Base-by-base conservation (phyloP, 2,113 vertebrate species). In the Ciconia boyciana region DNA sequence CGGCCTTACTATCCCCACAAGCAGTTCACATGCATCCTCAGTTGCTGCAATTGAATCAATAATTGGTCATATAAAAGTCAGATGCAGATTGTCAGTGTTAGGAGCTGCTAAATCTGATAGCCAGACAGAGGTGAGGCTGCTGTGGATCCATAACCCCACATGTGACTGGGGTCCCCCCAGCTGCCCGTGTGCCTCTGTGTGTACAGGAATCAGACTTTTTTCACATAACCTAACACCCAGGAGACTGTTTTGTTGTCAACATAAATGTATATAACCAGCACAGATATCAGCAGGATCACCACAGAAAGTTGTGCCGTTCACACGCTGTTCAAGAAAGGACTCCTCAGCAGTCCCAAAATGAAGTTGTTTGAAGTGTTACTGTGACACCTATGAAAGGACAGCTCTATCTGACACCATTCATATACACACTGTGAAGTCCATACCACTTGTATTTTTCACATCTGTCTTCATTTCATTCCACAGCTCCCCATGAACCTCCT, bases 21-120 rank as follows among this genome's bases (percentile, higher is more conserved):
- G 15, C 10, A 66, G 19, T 71, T 51, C 11, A 39, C 0, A 0
- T 48, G 12, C 26, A 64, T 29, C 22, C 34, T 24, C 39, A 19
- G 16, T 25, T 68, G 39, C 39, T 70, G n/a, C 46, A 46, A 46
- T 13, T 49, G 9, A 65, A 61, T 61, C 83, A 83, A 51, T 62
- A 25, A 11, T 29, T 60, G 10, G 14, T 58, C 17, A 24, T 16
- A 11, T 9, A 61, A 51, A 51, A 46, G 7, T 80, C 62, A 25
- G 13, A 7, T 77, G 64, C 20, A 61, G n/a, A 61, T 74, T 69
- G 44, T 55, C 36, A 44, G 24, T 10, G 6, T 62, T 28, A 49
- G 25, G 34, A 85, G 1, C 34, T 74, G 43, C 1, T 26, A 36
- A 32, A 57, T 11, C 31, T 34, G 14, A 16, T 18, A 66, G 17